Conservation (phyloP, 2,113 vertebrate genomes). For the Ploceus nigricollis region DNA sequence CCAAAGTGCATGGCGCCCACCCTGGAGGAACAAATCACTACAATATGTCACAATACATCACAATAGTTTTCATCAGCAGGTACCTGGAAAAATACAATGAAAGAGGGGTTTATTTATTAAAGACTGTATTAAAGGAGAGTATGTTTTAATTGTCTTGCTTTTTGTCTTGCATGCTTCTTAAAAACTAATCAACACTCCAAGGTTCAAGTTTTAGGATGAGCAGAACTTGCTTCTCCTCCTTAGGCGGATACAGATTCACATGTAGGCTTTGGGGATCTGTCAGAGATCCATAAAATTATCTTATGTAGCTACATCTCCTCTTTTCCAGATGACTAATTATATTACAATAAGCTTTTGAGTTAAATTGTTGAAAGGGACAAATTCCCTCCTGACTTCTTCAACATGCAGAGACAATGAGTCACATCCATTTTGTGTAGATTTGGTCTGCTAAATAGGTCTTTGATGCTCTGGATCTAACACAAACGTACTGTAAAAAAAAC, state of each 20-base stretch:
- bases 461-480: background rate
- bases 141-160: background rate
- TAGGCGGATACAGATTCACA: rapidly evolving
- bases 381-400: background rate
- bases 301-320: background rate
- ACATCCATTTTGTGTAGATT: background rate
- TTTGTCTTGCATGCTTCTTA: background rate
- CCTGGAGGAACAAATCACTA: background rate
- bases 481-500: background rate
- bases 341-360: background rate
- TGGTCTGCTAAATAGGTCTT: background rate
- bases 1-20: no score
- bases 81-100: background rate
- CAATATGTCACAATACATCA: background rate
- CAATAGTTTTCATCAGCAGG: background rate
- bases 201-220: background rate
- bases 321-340: background rate
- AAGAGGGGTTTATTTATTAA: background rate
- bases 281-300: background rate
- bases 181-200: background rate
- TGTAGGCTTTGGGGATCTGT: background rate
- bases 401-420: background rate
- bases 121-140: background rate
- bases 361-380: background rate
- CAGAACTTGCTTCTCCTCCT: background rate